Evolutionary conservation across 2,797 vertebrate species (phyloP), one percentile per base, ranked within the genome.

Genomic region (Galago senegalensis): DNA sequence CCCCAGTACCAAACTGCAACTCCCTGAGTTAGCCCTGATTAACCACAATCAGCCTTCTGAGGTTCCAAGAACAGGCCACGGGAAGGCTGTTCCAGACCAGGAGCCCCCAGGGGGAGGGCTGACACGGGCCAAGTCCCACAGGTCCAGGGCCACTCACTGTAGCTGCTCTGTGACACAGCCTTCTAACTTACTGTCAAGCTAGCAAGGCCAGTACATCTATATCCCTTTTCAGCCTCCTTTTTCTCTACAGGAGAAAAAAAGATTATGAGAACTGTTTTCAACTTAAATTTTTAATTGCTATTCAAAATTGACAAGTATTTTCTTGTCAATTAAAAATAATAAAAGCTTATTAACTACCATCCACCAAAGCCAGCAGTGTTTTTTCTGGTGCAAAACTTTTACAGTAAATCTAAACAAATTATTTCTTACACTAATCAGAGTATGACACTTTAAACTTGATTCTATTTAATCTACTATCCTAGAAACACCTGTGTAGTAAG

Each of bases 321-420:
- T 83, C 63, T 67, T 43, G 40, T 43, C 40, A 43, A 43, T 43
- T 43, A 43, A 82, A 92, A 95, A 60, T 46, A 63, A 73, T 77
- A 85, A 69, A 96, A 94, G 20, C 76, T 87, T n/a, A 40, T n/a
- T 61, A 90, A 83, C 67, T 69, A 43, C n/a, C 85, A 90, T 40
- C 49, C 70, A 72, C 65, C 80, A 82, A 85, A 94, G 34, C 43
- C 79, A 86, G 37, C 29, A 49, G 18, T 53, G 61, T 43, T 10
- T 53, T 92, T 63, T 85, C 81, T 91, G 83, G 75, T 18, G 81
- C 8, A 73, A 92, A 80, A 82, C 21, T 92, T 91, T 61, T 0
- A 69, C 0, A 53, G 58, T 11, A 65, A 53, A 58, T 86, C 65
- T 93, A 84, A 89, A 70, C 56, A 92, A 92, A 79, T 49, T 70